Base-by-base conservation (phyloP, 2,113 vertebrate genomes). In the Corythornis madagascariensis region DNA sequence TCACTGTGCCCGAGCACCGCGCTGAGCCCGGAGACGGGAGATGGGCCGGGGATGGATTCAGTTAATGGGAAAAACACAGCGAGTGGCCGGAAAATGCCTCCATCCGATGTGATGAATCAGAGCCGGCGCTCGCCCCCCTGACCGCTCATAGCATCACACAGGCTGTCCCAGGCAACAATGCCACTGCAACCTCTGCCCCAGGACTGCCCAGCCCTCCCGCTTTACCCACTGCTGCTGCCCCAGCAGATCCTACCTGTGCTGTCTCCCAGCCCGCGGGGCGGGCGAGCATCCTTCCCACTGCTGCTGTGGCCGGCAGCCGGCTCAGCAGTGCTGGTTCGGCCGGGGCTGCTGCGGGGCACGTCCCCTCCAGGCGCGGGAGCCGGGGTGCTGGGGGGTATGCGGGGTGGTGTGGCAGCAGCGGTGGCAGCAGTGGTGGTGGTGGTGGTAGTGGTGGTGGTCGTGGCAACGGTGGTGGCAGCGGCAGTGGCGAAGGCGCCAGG, bases 261-360 rank as follows among this genome's bases (percentile, higher is more conserved):
- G 88, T 98, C 98, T 52, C 97, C 98, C 79, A 97, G 95, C 45
- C 97, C 96, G 6, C 97, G 94, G 4, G 98, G 97, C 1, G 96
- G 97, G 20, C 94, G 95, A 60, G 69, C 92, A 6, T 96, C 97
- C 82, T 96, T 96, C n/a, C 94, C 96, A 1, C 85, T 31, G 18
- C 93, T 96, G 90, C 95, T 89, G 84, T 97, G 96, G 2, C 97
- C 97, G 10, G 97, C 83, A 8, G 97, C 92, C 2, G 97, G 96
- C 78, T 97, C 95, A 8, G 94, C 71, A 42, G 97, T 98, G 97
- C 97, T 95, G 71, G 72, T 59, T 95, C 96, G 96, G 4, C 80
- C 81, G 7, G 96, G 67, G 86, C 85, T 89, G 75, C 86, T 91
- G 81, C 96, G 90, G 45, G 76, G n/a, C 12, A 2, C 38, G 3